Evolutionary conservation across 2,113 vertebrate genomes (phyloP), one percentile per base, ranked within the genome.

Genomic region (Oncorhynchus nerka): DNA sequence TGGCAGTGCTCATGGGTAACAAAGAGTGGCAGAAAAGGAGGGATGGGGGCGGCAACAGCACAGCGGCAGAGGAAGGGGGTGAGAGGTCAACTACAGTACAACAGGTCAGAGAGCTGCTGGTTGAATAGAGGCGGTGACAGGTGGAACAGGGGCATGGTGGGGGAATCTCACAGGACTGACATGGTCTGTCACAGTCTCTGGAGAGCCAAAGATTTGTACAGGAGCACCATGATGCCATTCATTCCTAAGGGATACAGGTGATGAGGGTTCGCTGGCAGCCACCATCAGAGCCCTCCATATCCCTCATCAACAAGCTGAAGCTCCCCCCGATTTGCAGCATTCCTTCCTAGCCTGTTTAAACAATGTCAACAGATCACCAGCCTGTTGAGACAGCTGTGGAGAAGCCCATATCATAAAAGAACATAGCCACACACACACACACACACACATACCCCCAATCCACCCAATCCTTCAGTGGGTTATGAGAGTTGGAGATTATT

Each of bases 361-460:
- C 78, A 75, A 28, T 68, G 77, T 75, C 72, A 69, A 79, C 76
- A 84, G 55, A 79, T 68, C 68, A 64, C 48, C 70, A 49, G 69
- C 49, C 16, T 67, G 73, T 62, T 68, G 66, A 77, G 71, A 82
- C 39, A 79, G 71, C 57, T 78, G 70, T 19, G 64, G 71, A 68
- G 30, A 13, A 55, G 45, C 19, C 20, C 57, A 8, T 64, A 4
- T 16, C 34, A 20, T 12, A 66, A 48, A 15, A 45, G 8, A 48
- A 5, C 7, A 48, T 45, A 45, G 39, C 39, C n/a, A n/a, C n/a
- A n/a, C n/a, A n/a, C n/a, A n/a, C n/a, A n/a, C n/a, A n/a, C n/a
- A n/a, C n/a, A n/a, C n/a, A n/a, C 6, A 24, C 20, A n/a, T 20
- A n/a, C 32, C 24, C 5, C 39, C 39, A 24, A 39, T 39, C 34